Evolutionary conservation across 35 echinoderm and acorn worm genomes (phyloP).

Genomic region (Chiridota heheva): DNA sequence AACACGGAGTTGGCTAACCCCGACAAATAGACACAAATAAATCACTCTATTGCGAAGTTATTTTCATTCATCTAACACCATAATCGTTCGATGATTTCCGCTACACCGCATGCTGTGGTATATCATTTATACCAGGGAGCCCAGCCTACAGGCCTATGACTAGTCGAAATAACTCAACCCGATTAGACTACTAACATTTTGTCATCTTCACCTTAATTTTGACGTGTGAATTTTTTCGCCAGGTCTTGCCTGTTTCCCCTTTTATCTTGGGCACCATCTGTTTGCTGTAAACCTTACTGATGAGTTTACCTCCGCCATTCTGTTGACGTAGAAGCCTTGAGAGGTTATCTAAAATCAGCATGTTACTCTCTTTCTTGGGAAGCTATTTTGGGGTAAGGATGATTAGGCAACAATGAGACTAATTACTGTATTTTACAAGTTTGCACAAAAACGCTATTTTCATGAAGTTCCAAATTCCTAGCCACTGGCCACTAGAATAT

Average conservation of each 20-base stretch:
- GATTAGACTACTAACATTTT: slow-evolving; percentile 28
- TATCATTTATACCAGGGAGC: slow-evolving; percentile 15
- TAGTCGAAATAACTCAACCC: slow-evolving; percentile 19
- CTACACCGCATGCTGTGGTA: slow-evolving; percentile 10
- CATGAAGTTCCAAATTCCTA: no score
- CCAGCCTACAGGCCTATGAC: slow-evolving; percentile 38
- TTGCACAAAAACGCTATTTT: no score
- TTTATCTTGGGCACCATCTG: slow-evolving; percentile 38
- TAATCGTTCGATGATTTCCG: background rate
- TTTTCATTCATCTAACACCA: background rate
- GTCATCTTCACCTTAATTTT: slow-evolving; percentile 45
- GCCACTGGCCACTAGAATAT: no score
- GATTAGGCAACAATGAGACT: no score
- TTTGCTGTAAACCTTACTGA: slow-evolving; percentile 38
- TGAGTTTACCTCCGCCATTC: slow-evolving; percentile 44
- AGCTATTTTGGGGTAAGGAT: no score
- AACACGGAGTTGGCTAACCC: no score
- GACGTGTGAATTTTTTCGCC: slow-evolving; percentile 50
- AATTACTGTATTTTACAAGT: no score
- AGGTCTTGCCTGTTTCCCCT: slow-evolving; percentile 32
- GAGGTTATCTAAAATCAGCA: no score
- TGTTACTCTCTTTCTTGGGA: no score
- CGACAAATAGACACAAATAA: no score
- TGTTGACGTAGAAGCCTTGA: no score
- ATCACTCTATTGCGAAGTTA: background rate